phyloP scores from a whole-genome alignment of 2,797 vertebrate species.

The Telmatherina bonti region DNA sequence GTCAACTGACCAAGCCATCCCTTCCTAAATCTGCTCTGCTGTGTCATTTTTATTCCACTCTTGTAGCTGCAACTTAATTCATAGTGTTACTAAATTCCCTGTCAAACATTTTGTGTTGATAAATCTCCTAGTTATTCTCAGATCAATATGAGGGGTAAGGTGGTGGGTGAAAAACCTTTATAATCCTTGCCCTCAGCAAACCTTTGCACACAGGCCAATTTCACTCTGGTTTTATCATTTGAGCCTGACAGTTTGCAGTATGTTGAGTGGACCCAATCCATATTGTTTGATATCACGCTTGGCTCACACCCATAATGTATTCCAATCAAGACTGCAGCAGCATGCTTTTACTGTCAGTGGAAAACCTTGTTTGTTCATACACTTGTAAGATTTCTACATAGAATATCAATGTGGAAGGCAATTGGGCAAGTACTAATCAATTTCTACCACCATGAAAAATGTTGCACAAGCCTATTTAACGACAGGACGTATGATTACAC shows the following conservation, averaged over 20 bases:
- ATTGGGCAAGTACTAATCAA: conserved; percentile 60
- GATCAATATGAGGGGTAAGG: conserved; percentile 80
- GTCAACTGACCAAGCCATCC: conserved; percentile 26
- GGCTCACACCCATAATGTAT: conserved; percentile 71
- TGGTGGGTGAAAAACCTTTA: conserved; percentile 79
- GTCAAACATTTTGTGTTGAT: conserved; percentile 83
- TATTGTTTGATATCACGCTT: conserved; percentile 71
- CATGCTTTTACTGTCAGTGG: conserved; percentile 66
- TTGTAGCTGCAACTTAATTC: conserved; percentile 77
- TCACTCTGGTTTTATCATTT: conserved; percentile 81
- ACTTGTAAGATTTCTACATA: conserved; percentile 50
- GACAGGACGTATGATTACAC: conserved; percentile 41
- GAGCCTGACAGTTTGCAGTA: conserved; percentile 76
- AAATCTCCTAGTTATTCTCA: conserved; percentile 80
- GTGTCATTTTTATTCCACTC: conserved; percentile 65
- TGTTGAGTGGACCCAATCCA: conserved; percentile 75
- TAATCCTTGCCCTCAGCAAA: conserved; percentile 83
- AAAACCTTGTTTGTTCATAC: conserved; percentile 66
- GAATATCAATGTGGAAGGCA: conserved; percentile 65
- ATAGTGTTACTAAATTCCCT: conserved; percentile 78
- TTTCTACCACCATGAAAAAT: conserved; percentile 57
- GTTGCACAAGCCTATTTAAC: conserved; percentile 24
- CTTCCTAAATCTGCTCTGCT: conserved; percentile 47
- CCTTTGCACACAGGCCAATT: conserved; percentile 75
- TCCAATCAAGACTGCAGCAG: conserved; percentile 70